Evolutionary conservation across 2,888 invertebrate genomes (phyloP).

Genomic region (Stenodema calcarata): DNA sequence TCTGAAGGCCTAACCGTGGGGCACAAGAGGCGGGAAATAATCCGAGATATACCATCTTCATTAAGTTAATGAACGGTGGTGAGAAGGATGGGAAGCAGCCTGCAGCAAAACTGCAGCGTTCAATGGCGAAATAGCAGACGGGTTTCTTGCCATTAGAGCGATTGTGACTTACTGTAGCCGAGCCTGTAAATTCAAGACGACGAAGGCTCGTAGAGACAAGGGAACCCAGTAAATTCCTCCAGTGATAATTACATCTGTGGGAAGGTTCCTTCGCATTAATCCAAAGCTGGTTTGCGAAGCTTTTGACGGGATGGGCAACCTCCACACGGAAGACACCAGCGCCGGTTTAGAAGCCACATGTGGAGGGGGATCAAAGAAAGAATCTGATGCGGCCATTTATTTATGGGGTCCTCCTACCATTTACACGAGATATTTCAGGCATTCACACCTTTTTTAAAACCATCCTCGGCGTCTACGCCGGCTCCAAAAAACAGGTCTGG

Average conservation of each 20-base stretch:
- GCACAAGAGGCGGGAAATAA: neutral
- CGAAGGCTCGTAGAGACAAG: neutral
- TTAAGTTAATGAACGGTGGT: slow-evolving; percentile 30
- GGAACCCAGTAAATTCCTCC: neutral
- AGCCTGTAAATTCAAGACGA: neutral
- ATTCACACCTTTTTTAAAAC: slow-evolving; percentile 4
- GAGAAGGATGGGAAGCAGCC: neutral
- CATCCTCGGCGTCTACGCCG: neutral
- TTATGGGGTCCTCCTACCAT: slow-evolving; percentile 10
- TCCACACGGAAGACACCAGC: neutral
- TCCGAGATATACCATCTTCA: slow-evolving; percentile 41
- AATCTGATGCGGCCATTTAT: neutral
- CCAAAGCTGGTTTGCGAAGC: neutral
- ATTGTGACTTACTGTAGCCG: slow-evolving; percentile 40
- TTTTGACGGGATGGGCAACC: neutral
- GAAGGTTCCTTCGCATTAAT: neutral
- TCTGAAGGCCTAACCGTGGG: neutral
- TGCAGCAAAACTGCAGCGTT: slow-evolving; percentile 39
- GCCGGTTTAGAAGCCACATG: neutral
- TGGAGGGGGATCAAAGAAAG: neutral
- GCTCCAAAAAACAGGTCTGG: neutral
- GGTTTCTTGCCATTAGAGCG: slow-evolving; percentile 29
- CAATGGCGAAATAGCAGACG: slow-evolving; percentile 6
- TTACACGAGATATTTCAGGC: neutral
- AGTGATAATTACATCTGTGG: slow-evolving; percentile 13